Percentiles rank a stretch among this genome's conserved stretches.
phyloP scores from a whole-genome alignment of 2,888 invertebrate genomes.

The Limnephilus rhombicus region DNA sequence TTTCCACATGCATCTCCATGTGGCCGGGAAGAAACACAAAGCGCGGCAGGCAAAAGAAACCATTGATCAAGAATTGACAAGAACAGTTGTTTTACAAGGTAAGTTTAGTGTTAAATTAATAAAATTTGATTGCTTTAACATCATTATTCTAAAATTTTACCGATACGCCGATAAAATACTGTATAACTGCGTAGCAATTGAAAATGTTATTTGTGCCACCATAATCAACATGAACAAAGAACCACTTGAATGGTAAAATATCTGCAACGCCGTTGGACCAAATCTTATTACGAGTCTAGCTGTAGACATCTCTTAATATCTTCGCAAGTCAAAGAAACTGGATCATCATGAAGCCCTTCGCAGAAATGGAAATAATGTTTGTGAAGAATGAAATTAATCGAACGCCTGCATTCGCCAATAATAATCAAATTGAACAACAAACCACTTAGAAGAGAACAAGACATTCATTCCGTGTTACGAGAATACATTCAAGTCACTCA shows the following conservation, averaged over 20 bases:
- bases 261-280: neutral
- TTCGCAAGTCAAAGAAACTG: neutral
- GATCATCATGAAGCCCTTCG: neutral
- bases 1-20: neutral
- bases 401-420: neutral
- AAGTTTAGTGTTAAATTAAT: slow-evolving; percentile 18
- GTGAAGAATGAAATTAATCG: too few relatives aligned
- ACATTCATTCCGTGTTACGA: neutral
- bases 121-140: neutral
- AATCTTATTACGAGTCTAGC: neutral
- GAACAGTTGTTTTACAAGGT: slow-evolving; percentile 25
- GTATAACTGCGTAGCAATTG: neutral
- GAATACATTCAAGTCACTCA: neutral
- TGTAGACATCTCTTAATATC: neutral
- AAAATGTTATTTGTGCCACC: neutral
- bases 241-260: neutral
- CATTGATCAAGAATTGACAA: neutral
- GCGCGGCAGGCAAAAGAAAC: neutral
- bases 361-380: too few relatives aligned
- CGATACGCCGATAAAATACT: neutral
- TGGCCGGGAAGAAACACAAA: neutral
- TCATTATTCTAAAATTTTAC: neutral
- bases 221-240: neutral
- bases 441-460: neutral
- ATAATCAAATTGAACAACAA: neutral